Evolutionary conservation across 2,888 invertebrate species (phyloP).

Genomic region (Slavum lentiscoides): DNA sequence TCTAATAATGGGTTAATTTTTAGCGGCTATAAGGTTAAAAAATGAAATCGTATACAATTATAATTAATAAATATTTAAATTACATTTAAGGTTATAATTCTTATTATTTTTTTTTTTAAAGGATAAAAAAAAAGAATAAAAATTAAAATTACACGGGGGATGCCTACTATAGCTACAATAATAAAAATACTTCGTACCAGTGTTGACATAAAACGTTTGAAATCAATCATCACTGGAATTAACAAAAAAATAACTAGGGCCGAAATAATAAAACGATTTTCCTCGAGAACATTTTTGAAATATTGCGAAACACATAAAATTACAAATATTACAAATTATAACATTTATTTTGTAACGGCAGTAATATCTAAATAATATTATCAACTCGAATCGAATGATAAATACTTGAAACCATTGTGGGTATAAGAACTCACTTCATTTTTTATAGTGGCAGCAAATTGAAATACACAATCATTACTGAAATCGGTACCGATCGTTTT

Average conservation of each 20-base stretch:
- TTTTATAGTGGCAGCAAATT: conserved; percentile 56
- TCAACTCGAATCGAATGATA: neutral
- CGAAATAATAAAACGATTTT: neutral
- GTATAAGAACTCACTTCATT: conserved; percentile 46
- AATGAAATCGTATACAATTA: no score
- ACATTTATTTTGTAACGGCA: neutral
- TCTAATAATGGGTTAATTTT: no score
- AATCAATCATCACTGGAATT: neutral
- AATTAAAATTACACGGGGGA: neutral
- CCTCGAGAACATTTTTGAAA: no score
- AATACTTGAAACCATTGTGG: neutral
- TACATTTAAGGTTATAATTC: no score
- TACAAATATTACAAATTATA: no score
- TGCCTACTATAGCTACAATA: neutral
- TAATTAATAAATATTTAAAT: no score
- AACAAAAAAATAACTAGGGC: neutral
- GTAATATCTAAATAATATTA: no score
- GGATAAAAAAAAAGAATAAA: no score
- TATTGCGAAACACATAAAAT: no score
- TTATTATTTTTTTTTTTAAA: no score
- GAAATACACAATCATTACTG: conserved; percentile 55
- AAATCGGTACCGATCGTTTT: conserved; percentile 54
- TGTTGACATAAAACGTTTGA: neutral
- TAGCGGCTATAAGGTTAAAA: no score
- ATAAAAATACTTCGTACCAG: neutral